A percentile compares a stretch with the other conserved stretches of the same genome.
phyloP scores from a whole-genome alignment of 2,113 vertebrate genomes.

The Tenrec ecaudatus region DNA sequence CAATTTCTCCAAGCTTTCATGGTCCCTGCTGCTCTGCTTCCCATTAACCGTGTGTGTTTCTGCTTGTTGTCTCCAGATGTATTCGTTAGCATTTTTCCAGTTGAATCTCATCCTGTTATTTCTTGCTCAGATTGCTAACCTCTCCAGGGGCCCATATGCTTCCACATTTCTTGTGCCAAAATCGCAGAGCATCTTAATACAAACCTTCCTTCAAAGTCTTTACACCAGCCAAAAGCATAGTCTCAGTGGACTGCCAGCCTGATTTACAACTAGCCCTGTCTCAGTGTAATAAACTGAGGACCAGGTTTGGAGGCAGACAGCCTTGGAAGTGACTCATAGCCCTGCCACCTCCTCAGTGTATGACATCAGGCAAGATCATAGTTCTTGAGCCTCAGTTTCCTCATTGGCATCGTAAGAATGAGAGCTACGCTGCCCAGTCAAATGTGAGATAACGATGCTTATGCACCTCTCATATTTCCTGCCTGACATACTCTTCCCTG shows the following conservation, averaged over 20 bases:
- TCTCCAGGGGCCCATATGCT: slow-evolving; percentile 82
- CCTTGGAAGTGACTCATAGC: neutral
- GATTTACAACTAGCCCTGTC: slow-evolving; percentile 52
- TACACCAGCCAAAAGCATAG: slow-evolving; percentile 73
- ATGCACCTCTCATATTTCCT: neutral
- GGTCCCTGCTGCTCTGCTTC: slow-evolving; percentile 71
- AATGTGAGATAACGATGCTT: neutral
- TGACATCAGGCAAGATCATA: neutral
- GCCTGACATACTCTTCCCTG: neutral
- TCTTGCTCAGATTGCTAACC: slow-evolving; percentile 81
- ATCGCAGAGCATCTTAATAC: slow-evolving; percentile 80
- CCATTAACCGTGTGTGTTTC: slow-evolving; percentile 75
- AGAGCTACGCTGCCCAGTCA: neutral
- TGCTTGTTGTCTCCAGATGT: slow-evolving; percentile 81
- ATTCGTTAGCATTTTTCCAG: slow-evolving; percentile 83
- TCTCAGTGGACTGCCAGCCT: slow-evolving; percentile 40
- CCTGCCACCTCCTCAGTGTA: neutral
- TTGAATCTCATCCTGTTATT: slow-evolving; percentile 82
- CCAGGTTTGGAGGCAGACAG: neutral
- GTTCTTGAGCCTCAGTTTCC: neutral
- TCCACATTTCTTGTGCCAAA: slow-evolving; percentile 75
- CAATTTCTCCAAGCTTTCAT: slow-evolving; percentile 58
- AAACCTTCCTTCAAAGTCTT: slow-evolving; percentile 75
- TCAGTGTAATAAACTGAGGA: neutral
- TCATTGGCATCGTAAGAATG: neutral